Evolutionary conservation across 2,797 vertebrate species (phyloP).

Genomic region (Netta rufina): DNA sequence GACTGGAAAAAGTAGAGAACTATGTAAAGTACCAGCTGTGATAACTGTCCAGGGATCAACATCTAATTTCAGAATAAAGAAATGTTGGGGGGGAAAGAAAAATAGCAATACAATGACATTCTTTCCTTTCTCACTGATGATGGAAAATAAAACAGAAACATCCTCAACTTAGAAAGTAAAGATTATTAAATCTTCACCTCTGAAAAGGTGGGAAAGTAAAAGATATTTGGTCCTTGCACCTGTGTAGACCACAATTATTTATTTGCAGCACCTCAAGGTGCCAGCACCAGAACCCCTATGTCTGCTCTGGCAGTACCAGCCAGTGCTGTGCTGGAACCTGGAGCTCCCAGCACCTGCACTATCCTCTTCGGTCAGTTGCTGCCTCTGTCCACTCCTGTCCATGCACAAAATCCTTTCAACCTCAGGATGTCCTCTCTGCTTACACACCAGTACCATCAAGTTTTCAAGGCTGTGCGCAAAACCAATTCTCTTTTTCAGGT

Average conservation of each 20-base stretch:
- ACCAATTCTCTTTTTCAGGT: background rate
- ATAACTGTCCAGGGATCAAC: background rate
- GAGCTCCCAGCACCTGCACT: background rate
- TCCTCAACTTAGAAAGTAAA: background rate
- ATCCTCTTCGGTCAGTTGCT: background rate
- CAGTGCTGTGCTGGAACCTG: rapidly evolving
- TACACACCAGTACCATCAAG: background rate
- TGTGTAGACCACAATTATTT: background rate
- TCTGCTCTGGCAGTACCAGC: background rate
- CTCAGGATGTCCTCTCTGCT: background rate
- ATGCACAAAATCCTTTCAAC: background rate
- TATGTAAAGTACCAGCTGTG: background rate
- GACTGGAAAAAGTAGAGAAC: background rate
- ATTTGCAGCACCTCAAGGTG: background rate
- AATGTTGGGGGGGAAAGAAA: background rate
- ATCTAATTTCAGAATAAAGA: background rate
- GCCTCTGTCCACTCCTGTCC: background rate
- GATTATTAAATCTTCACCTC: background rate
- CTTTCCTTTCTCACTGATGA: background rate
- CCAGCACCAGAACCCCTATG: background rate
- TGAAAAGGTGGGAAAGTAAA: background rate
- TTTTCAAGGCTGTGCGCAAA: background rate
- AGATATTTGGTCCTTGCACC: background rate
- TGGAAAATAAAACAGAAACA: background rate
- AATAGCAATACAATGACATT: background rate